These are phyloP conservation scores for Cairina moschata DNA, from an alignment of 2,113 vertebrate species.

Conservation along the genomic window DNA sequence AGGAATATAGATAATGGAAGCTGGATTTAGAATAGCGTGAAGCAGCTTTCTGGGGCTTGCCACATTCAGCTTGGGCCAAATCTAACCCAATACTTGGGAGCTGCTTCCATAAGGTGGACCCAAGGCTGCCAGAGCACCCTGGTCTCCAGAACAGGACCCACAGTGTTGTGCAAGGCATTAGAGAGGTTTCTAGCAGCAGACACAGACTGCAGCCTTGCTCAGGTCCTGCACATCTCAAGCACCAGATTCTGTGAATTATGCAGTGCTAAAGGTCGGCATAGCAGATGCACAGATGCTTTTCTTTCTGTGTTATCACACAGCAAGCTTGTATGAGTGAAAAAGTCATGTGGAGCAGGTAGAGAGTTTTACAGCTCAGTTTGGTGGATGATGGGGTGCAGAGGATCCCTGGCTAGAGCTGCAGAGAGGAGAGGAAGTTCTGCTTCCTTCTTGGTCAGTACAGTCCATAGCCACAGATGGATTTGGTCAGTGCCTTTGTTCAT, in stretches of 20 bases:
- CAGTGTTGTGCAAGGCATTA: rapidly evolving
- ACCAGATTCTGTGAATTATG: not conserved
- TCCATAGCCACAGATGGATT: no score
- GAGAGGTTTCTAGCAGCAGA: not conserved
- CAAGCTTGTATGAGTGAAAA: not conserved
- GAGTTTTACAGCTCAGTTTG: not conserved
- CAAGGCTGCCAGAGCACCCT: rapidly evolving
- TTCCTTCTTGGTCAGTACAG: not conserved
- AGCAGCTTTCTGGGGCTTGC: not conserved
- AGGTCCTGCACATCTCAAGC: not conserved
- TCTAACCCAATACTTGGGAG: rapidly evolving
- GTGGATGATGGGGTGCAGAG: not conserved
- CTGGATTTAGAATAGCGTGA: constrained; percentile 19
- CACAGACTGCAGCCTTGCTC: rapidly evolving
- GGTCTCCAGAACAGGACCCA: not conserved
- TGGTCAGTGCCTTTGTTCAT: no score
- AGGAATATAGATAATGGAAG: constrained; percentile 34
- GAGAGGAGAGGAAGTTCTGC: not conserved
- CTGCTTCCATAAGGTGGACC: not conserved
- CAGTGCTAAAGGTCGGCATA: not conserved
- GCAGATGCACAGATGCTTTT: constrained; percentile 22
- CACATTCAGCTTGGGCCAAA: not conserved
- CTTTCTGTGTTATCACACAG: not conserved
- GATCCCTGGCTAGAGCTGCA: not conserved
- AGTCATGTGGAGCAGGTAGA: not conserved